Base-by-base conservation (phyloP, 2,888 invertebrate species). In the Aethes cnicana region DNA sequence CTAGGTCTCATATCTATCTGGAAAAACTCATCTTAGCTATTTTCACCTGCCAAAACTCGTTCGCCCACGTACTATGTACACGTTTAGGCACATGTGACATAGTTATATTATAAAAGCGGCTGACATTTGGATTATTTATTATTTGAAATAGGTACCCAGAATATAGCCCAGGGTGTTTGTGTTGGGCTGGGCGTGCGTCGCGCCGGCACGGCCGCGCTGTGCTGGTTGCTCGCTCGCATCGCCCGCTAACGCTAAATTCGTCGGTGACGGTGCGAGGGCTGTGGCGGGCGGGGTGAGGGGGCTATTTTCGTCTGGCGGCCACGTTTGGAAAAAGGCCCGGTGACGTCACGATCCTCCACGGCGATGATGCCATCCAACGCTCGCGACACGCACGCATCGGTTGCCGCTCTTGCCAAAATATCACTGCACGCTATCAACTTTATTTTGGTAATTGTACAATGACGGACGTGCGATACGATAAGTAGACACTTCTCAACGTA, bases 251-350 rank as follows among this genome's bases (percentile, higher is more conserved):
- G 78, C 87, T 89, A 89, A 82, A 81, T 88, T 77, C 60, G 86
- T 84, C 87, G 86, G 84, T 88, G 88, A 87, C 84, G 80, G 71
- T 66, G 71, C 66, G 70, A 75, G 83, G 77, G 84, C 41, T 21
- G 54, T 67, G 68, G 63, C 61, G 77, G 78, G 69, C 72, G 83
- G 70, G 84, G 81, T 77, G 81, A 77, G 84, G 84, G 84, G 81
- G 76, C 87, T 89, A 89, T 89, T 89, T 89, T 87, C 81, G 89
- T 89, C 88, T 89, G 88, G 84, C 87, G 83, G 87, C 85, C 86
- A 85, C 87, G 87, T 87, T 89, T 87, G 87, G 85, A 88, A 87
- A 61, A 88, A 89, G 84, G 87, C 76, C 76, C 69, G 85, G 73
- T 87, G 87, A 88, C 88, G 88, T 89, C 88, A 89, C 83, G 75